Conservation (phyloP, 2,888 invertebrate species). For the Epistrophe grossulariae region DNA sequence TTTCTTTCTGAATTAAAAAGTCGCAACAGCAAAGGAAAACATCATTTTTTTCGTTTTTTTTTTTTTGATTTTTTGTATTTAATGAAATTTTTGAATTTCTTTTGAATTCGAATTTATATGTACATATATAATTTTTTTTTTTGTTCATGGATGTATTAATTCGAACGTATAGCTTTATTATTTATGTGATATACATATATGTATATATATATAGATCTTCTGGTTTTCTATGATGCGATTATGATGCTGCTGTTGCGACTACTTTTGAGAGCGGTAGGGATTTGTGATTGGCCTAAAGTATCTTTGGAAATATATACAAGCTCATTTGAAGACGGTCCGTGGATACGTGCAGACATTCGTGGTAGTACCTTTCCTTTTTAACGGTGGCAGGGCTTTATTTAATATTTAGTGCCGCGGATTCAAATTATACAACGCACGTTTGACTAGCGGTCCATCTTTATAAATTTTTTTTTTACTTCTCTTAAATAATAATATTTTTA, state of each 20-base stretch:
- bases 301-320: conserved; percentile 83
- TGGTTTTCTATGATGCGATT: conserved; percentile 63
- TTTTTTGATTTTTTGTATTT: conserved; percentile 33
- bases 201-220: background rate
- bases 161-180: conserved; percentile 38
- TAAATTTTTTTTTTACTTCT: background rate
- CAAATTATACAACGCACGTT: background rate
- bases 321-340: conserved; percentile 84
- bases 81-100: conserved; percentile 52
- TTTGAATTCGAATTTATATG: conserved; percentile 46
- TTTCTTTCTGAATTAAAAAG: conserved; percentile 21
- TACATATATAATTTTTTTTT: conserved; percentile 11
- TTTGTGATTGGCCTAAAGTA: conserved; percentile 74
- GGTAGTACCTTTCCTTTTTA: conserved; percentile 56
- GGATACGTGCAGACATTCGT: conserved; percentile 82
- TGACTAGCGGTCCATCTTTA: background rate
- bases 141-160: conserved; percentile 43
- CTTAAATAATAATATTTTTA: background rate
- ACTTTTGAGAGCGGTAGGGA: conserved; percentile 42
- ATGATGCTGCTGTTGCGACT: conserved; percentile 54
- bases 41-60: conserved; percentile 12
- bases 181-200: conserved; percentile 39
- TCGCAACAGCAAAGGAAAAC: conserved; percentile 41
- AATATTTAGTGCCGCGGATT: conserved; percentile 19
- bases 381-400: conserved; percentile 13